Base-by-base conservation (phyloP, 2,797 vertebrate species). In the Vespertilio murinus region DNA sequence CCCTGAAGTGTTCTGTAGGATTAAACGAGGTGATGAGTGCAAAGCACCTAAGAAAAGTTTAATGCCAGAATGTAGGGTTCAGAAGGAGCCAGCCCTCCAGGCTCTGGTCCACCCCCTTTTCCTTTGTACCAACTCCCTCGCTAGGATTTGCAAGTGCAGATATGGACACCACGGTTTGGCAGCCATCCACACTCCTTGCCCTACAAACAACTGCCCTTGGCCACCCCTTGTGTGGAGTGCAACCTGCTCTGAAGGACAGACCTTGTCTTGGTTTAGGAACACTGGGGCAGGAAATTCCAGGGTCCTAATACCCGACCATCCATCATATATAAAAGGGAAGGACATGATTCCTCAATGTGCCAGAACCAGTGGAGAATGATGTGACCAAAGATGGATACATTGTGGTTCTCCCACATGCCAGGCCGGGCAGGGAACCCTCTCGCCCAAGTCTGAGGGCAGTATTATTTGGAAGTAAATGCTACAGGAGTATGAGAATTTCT, bases 221-320 rank as follows among this genome's bases (percentile, higher is more conserved):
- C 54, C 17, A 45, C 30, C 3, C 8, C 2, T 28, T 42, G 6
- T 30, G 20, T 25, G 22, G 35, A 93, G 2, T 33, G 22, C 40
- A 88, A 47, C 38, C 42, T 87, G 54, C 6, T 33, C 28, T 56
- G 71, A 69, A 88, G 42, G 69, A 59, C 6, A 93, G 54, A 47
- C 1, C 6, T 13, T 52, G 25, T 77, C 75, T 84, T 78, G 28
- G 10, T 30, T 40, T 78, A 73, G 67, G 67, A 49, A 12, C 47
- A 84, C 69, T 38, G 71, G 28, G 20, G 6, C 30, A 95, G 49
- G 52, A 88, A 94, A 96, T 75, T 93, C 14, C n/a, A 95, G 14
- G 14, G 3, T 64, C 54, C 33, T 82, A 23, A 23, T 85, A 75
- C 33, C 7, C 17, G n/a, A 70, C 14, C 12, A 18, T 61, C 28